Conservation (phyloP, 2,113 vertebrate genomes). For the Gadus macrocephalus region DNA sequence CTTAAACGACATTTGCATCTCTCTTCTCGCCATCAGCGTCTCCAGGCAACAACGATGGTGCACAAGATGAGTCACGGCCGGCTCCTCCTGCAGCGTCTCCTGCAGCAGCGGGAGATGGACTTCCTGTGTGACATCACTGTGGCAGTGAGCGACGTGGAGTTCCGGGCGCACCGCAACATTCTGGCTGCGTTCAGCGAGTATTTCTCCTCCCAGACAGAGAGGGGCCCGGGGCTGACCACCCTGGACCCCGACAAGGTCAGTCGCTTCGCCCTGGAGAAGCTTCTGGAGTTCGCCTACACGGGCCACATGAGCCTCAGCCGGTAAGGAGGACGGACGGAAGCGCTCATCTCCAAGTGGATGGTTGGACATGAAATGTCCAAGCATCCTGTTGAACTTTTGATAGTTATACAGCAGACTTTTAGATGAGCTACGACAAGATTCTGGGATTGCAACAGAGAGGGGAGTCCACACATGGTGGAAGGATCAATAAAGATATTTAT, state of each 20-base stretch:
- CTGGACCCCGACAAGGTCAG: constrained; percentile 89
- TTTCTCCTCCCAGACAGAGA: constrained; percentile 79
- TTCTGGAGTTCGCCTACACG: constrained; percentile 92
- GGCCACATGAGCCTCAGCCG: constrained; percentile 90
- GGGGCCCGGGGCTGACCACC: constrained; percentile 72
- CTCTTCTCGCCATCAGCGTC: background rate
- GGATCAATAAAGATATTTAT: too few relatives aligned
- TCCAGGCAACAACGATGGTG: constrained; percentile 43
- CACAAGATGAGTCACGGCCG: constrained; percentile 44
- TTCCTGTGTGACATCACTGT: constrained; percentile 65
- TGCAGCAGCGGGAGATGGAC: constrained; percentile 66
- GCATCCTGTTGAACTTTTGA: too few relatives aligned
- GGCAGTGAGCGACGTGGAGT: constrained; percentile 62
- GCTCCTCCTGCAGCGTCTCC: constrained; percentile 61
- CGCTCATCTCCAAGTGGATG: too few relatives aligned
- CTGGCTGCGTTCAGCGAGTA: constrained; percentile 93
- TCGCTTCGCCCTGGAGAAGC: constrained; percentile 85
- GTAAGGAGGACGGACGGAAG: constrained; percentile 58
- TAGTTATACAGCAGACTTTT: too few relatives aligned
- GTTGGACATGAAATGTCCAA: too few relatives aligned
- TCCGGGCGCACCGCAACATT: constrained; percentile 83
- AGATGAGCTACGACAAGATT: too few relatives aligned
- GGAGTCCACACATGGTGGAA: too few relatives aligned
- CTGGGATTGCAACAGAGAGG: too few relatives aligned
- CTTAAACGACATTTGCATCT: background rate